Evolutionary conservation across 1,140 invertebrate genomes (phyloP), one percentile per base, ranked within the genome.

Genomic region (Euborellia annulipes): DNA sequence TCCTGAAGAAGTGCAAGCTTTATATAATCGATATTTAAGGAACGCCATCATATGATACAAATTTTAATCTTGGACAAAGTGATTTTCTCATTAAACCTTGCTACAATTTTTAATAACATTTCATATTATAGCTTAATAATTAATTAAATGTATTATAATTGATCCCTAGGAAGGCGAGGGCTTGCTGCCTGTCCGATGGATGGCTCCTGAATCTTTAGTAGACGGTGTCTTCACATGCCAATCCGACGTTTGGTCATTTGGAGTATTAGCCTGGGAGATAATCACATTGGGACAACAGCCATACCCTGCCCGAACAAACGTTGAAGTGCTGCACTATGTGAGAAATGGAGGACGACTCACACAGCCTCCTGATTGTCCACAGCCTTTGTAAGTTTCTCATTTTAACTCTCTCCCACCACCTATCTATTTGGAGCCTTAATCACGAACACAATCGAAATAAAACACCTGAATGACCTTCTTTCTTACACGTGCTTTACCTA

Each of bases 241-340:
- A 58, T 90, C 87, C 1, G 92, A 96, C 62, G 89, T 94, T 0
- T 96, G 91, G 92, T 82, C 92, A 0, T 98, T 93, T 70, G 93
- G 90, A 1, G 87, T 98, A 0, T 62, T 98, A 3, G 76, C 94
- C 58, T 98, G 93, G 92, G 94, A 98, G 70, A 91, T 97, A 3
- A 75, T 96, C 53, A 91, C 92, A 0, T 64, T 97, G 11, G 94
- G 93, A 0, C 86, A 92, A 56, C 90, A 95, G 52, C 94, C 94
- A 0, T 98, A 97, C 66, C 89, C 86, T 21, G 91, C 88, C 0
- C 69, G 85, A 43, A 86, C 79, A 20, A 96, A 96, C 65, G 66
- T 87, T 1, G 88, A 95, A 61, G 91, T 96, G 14, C 64, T 95
- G 17, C 77, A 89, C 49, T 85, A 88, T 59, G 88, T 96, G 0